Base-by-base conservation (phyloP, 1,140 invertebrate species). In the Andricus grossulariae region DNA sequence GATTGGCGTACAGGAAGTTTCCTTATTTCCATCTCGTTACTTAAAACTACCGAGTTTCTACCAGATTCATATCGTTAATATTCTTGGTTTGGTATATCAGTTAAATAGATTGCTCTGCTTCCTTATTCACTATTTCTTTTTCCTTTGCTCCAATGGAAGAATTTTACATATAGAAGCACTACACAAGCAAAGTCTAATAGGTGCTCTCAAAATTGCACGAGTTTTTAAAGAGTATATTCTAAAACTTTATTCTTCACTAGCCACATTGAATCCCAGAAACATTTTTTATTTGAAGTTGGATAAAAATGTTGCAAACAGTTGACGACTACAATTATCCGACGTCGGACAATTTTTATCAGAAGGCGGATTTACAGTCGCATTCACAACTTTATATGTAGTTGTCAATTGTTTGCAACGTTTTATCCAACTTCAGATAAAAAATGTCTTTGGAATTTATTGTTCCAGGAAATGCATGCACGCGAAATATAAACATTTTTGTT, bases 121-220 rank as follows among this genome's bases (percentile, higher is more conserved):
- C 25, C 25, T 66, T 66, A 39, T 66, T 66, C 16, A 66, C 57
- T 66, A 66, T 66, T 60, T 60, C 21, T 66, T 21, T 66, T 66
- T 66, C 60, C 32, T 39, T 66, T 39, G 32, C 60, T 45, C 39
- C 25, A 66, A 66, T 32, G 57, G 57, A 66, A 66, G 25, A 66
- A 16, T 66, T 66, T 66, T 66, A 66, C 25, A 66, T 66, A 66
- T 66, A 66, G 39, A 66, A 25, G 57, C 25, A 39, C 13, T 66
- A 39, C 25, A 2, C 25, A 2, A 39, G 57, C 13, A 32, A 66
- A 66, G 15, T 66, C 57, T 66, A 66, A 39, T 39, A 66, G 25
- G 57, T 39, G 39, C 25, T 66, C 25, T 66, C 21, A 25, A 66
- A 66, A 66, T 66, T 39, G 57, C 57, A 66, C 39, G 57, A 66